phyloP scores from a whole-genome alignment of 2,797 vertebrate genomes.

The Perodicticus potto region DNA sequence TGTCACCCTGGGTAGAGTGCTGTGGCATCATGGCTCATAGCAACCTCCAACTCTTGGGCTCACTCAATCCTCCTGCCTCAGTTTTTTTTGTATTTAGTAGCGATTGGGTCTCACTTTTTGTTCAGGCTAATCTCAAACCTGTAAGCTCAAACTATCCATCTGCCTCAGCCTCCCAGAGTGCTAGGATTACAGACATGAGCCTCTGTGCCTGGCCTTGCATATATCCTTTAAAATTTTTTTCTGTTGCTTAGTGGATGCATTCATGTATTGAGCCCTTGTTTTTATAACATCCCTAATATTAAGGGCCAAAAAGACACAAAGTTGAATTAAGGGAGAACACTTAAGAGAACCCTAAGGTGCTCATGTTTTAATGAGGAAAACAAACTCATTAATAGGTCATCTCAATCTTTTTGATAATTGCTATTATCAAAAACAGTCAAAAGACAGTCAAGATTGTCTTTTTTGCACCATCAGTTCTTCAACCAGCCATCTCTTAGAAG shows the following conservation, averaged over 20 bases:
- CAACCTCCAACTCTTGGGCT: no score
- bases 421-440: no score
- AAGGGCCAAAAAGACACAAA: background rate
- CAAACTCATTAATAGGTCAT: background rate
- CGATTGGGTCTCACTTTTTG: background rate
- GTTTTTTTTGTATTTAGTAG: no score
- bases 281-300: background rate
- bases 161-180: background rate
- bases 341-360: no score
- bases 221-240: background rate
- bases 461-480: background rate
- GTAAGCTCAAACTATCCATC: background rate
- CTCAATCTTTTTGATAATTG: background rate
- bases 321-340: background rate
- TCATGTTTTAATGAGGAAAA: constrained; percentile 6
- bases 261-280: background rate
- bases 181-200: background rate
- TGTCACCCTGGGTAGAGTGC: no score
- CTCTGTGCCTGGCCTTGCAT: no score
- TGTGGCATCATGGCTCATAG: no score
- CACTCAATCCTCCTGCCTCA: no score
- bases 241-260: background rate
- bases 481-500: background rate
- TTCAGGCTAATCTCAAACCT: background rate
- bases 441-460: background rate